Percentiles rank a stretch among this genome's conserved stretches.
These are phyloP conservation scores for Sitta europaea DNA, from an alignment of 2,113 vertebrate genomes.

Conservation along the genomic window DNA sequence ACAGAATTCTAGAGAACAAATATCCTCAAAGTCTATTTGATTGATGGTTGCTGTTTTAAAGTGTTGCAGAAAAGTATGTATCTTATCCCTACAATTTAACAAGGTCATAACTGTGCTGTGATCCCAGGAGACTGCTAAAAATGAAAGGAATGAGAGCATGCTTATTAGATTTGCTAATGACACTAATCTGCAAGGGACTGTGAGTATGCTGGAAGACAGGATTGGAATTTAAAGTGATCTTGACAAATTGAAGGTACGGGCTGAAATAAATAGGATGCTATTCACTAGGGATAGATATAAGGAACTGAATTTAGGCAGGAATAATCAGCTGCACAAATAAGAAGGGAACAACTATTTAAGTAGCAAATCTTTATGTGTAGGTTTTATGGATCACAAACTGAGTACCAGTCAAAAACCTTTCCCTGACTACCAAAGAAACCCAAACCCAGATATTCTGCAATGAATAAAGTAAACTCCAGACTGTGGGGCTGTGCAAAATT, in stretches of 20 bases:
- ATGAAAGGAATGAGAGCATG: background rate
- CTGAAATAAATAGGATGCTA: slow-evolving; percentile 22
- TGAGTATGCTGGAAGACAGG: background rate
- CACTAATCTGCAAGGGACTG: slow-evolving; percentile 9
- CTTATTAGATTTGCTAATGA: slow-evolving; percentile 52
- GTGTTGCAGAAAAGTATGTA: background rate
- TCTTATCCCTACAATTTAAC: background rate
- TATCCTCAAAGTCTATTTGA: background rate
- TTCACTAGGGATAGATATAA: background rate
- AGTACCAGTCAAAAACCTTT: background rate
- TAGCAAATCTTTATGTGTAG: background rate
- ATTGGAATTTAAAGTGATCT: slow-evolving; percentile 39
- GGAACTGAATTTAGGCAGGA: background rate
- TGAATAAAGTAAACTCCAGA: background rate
- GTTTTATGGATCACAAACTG: background rate
- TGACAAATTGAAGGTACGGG: slow-evolving; percentile 17
- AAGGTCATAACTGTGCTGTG: background rate
- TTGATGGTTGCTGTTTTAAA: background rate
- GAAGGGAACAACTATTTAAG: background rate
- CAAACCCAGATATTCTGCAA: background rate
- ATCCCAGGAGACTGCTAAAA: slow-evolving; percentile 10
- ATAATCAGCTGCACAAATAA: background rate
- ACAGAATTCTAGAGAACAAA: background rate
- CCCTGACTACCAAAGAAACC: background rate
- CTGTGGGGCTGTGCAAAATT: background rate